These are phyloP conservation scores for Numenius arquata DNA, from an alignment of 2,113 vertebrate genomes.

Conservation along the genomic window DNA sequence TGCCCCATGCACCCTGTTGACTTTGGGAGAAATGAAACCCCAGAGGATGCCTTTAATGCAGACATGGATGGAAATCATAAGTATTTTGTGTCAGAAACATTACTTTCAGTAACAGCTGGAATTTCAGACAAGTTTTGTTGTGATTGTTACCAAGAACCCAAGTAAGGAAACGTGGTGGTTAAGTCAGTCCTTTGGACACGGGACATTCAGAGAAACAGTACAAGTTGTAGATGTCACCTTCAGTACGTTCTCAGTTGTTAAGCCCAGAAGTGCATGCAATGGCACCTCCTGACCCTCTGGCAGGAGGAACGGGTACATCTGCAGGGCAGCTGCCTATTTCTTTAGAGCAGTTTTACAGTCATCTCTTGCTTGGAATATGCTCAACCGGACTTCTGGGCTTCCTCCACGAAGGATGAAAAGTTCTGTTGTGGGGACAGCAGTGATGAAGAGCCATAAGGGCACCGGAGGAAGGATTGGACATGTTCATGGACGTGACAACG, in stretches of 20 bases:
- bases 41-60: neutral
- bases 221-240: neutral
- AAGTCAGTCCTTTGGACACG: neutral
- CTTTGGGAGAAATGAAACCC: neutral
- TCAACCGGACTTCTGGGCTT: neutral
- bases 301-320: neutral
- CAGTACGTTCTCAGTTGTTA: neutral
- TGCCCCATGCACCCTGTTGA: neutral
- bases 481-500: neutral
- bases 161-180: neutral
- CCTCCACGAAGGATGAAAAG: neutral
- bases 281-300: neutral
- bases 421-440: neutral
- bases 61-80: neutral
- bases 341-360: neutral
- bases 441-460: neutral
- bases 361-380: neutral
- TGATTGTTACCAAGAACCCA: neutral
- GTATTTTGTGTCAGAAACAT: neutral
- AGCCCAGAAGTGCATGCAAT: neutral
- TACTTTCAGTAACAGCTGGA: neutral
- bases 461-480: neutral
- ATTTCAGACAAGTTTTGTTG: neutral
- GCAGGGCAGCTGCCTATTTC: neutral
- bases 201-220: neutral